A percentile compares a stretch with the other conserved stretches of the same genome.
Conservation (phyloP, 2,888 invertebrate species). For the Hypomecis atomaria region DNA sequence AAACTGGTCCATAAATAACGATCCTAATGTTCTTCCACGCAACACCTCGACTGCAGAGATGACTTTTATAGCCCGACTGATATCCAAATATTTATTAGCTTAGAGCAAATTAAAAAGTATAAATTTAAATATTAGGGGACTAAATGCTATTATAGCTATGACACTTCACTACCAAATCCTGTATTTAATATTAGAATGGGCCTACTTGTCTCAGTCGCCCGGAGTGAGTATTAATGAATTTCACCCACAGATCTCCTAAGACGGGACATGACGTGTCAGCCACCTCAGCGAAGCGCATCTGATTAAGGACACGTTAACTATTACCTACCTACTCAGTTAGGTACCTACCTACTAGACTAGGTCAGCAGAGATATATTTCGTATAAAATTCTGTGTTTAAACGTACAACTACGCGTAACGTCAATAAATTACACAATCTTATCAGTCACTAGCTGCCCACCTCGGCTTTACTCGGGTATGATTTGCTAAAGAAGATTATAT, state of each 20-base stretch:
- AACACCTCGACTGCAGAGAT: slow-evolving; percentile 60
- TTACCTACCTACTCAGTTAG: no score
- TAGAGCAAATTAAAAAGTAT: slow-evolving; percentile 74
- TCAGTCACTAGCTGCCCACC: no score
- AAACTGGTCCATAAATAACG: slow-evolving; percentile 56
- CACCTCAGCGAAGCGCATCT: no score
- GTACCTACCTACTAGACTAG: no score
- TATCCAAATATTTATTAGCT: slow-evolving; percentile 73
- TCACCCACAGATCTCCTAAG: slow-evolving; percentile 20
- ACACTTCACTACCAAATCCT: slow-evolving; percentile 70
- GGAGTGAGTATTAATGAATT: slow-evolving; percentile 72
- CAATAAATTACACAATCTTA: no score
- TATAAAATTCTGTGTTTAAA: no score
- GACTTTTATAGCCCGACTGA: slow-evolving; percentile 66
- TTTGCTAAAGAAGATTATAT: no score
- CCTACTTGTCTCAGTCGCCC: slow-evolving; percentile 63
- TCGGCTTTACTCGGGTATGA: no score
- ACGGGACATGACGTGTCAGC: no score
- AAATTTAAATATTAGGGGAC: slow-evolving; percentile 67
- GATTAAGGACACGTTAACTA: no score
- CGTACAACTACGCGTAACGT: no score
- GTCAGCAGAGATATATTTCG: no score
- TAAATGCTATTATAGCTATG: slow-evolving; percentile 57
- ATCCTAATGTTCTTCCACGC: slow-evolving; percentile 56
- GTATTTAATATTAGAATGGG: slow-evolving; percentile 59